Conservation (phyloP, 2,888 invertebrate genomes). For the Synanthedon andrenaeformis region DNA sequence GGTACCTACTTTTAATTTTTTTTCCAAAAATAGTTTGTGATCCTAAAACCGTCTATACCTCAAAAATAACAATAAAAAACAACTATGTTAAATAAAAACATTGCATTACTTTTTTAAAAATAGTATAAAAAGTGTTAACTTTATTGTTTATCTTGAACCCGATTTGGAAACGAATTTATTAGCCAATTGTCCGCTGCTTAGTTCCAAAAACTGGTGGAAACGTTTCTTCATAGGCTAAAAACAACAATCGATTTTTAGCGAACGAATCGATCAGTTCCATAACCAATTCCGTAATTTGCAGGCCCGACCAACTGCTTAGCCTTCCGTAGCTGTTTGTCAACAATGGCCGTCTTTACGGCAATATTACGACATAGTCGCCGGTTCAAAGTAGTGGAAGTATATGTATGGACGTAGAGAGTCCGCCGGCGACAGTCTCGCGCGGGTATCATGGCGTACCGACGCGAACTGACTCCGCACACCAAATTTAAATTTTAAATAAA, state of each 20-base stretch:
- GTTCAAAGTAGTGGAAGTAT: constrained; percentile 55
- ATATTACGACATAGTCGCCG: constrained; percentile 15
- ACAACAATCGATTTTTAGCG: background rate
- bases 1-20: no score
- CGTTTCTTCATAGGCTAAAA: background rate
- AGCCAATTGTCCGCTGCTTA: background rate
- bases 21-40: no score
- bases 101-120: no score
- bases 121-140: background rate
- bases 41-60: no score
- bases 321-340: constrained; percentile 11
- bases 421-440: constrained; percentile 43
- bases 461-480: constrained; percentile 30
- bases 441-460: constrained; percentile 46
- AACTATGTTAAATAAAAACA: no score
- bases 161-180: background rate
- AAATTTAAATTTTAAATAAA: constrained; percentile 25
- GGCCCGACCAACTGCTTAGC: background rate
- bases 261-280: constrained; percentile 7
- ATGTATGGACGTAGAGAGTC: constrained; percentile 27
- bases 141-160: background rate
- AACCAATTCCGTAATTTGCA: constrained; percentile 1
- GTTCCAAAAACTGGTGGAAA: no score
- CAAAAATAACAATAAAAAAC: no score
- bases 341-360: constrained; percentile 4